Conservation (phyloP, 2,888 invertebrate species). For the Hypolimnas misippus region DNA sequence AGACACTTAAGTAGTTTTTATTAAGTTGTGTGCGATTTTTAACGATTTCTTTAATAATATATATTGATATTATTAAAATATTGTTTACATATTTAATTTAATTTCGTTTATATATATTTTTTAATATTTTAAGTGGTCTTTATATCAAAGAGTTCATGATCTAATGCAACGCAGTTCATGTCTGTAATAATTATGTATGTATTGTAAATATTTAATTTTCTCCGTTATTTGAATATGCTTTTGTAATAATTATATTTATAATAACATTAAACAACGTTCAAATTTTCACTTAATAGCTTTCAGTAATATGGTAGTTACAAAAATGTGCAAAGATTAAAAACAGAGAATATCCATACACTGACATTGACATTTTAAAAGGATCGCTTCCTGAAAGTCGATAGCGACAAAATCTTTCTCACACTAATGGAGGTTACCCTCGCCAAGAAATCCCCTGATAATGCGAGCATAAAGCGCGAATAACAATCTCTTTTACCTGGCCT, state of each 20-base stretch:
- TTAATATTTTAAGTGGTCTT: too few relatives aligned
- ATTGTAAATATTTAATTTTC: too few relatives aligned
- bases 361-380: conserved; percentile 77
- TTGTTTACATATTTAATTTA: too few relatives aligned
- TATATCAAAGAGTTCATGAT: too few relatives aligned
- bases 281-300: neutral
- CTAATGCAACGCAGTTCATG: too few relatives aligned
- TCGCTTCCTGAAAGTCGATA: conserved; percentile 64
- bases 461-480: conserved; percentile 1
- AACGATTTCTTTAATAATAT: too few relatives aligned
- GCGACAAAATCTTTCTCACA: conserved; percentile 22
- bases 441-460: conserved; percentile 12
- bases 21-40: too few relatives aligned
- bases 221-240: too few relatives aligned
- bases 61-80: too few relatives aligned
- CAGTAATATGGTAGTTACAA: neutral
- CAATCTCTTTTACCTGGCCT: conserved; percentile 7
- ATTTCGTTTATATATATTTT: too few relatives aligned
- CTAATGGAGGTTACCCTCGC: conserved; percentile 29
- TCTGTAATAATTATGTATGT: too few relatives aligned
- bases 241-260: neutral
- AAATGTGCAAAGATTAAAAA: neutral
- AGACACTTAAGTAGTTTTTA: too few relatives aligned
- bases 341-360: conserved; percentile 31
- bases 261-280: neutral